Evolutionary conservation across 2,113 vertebrate species (phyloP).

Genomic region (Beaufortia kweichowensis): DNA sequence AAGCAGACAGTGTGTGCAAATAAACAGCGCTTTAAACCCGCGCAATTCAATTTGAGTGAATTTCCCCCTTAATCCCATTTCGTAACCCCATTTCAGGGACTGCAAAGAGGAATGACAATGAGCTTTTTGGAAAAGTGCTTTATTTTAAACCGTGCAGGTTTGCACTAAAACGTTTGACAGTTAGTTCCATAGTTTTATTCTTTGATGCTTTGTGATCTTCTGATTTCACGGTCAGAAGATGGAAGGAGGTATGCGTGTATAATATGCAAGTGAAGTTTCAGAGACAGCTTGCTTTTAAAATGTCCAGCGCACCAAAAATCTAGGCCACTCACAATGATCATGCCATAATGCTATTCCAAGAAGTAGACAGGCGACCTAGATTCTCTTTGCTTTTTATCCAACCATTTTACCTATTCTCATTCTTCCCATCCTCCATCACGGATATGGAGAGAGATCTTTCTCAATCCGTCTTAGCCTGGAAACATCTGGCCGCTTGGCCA

Average conservation of each 20-base stretch:
- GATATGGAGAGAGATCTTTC: slow-evolving; percentile 56
- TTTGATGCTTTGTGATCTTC: slow-evolving; percentile 13
- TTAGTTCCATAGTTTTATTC: neutral
- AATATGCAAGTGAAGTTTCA: slow-evolving; percentile 42
- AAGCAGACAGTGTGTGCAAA: too few species aligned
- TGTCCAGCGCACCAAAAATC: slow-evolving; percentile 65
- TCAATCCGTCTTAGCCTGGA: slow-evolving; percentile 21
- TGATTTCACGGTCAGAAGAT: slow-evolving; percentile 12
- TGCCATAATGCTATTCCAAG: slow-evolving; percentile 62
- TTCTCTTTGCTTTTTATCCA: slow-evolving; percentile 61
- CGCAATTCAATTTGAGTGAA: too few species aligned
- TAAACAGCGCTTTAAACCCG: too few species aligned
- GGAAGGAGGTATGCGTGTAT: slow-evolving; percentile 13
- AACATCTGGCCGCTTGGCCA: slow-evolving; percentile 23
- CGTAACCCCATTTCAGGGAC: too few species aligned
- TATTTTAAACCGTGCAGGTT: neutral
- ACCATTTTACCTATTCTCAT: slow-evolving; percentile 61
- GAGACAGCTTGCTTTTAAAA: slow-evolving; percentile 64
- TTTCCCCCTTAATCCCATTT: too few species aligned
- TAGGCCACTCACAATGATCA: slow-evolving; percentile 59
- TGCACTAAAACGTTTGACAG: neutral
- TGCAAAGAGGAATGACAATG: neutral
- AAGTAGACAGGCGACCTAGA: slow-evolving; percentile 67
- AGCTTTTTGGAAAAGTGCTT: neutral
- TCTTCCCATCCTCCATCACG: neutral